A percentile compares a stretch with the other conserved stretches of the same genome.
phyloP scores from a whole-genome alignment of 2,888 invertebrate species.

The Biston stratarius region DNA sequence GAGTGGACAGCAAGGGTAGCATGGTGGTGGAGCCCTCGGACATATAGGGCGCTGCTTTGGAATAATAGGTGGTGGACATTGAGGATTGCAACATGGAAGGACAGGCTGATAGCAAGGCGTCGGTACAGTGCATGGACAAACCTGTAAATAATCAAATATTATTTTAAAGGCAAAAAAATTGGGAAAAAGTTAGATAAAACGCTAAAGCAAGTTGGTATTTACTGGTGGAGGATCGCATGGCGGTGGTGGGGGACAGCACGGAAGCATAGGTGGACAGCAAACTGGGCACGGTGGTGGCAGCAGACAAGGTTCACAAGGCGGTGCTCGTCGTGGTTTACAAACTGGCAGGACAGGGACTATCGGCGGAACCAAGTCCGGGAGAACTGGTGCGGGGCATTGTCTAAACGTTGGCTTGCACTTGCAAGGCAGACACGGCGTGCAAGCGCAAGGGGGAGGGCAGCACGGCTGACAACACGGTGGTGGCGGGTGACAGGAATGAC shows the following conservation, averaged over 20 bases:
- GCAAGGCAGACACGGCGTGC: constrained; percentile 79
- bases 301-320: constrained; percentile 60
- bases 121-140: constrained; percentile 74
- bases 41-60: constrained; percentile 81
- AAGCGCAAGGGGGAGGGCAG: constrained; percentile 63
- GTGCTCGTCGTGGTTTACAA: constrained; percentile 71
- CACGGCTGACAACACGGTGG: constrained; percentile 43
- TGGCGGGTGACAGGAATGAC: constrained; percentile 69
- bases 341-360: constrained; percentile 74
- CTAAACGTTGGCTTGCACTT: constrained; percentile 68
- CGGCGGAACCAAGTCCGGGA: constrained; percentile 75
- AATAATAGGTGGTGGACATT: constrained; percentile 83
- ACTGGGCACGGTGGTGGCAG: constrained; percentile 67
- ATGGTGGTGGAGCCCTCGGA: constrained; percentile 73
- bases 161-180: neutral
- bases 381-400: constrained; percentile 73
- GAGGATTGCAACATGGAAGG: constrained; percentile 78
- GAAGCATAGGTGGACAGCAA: constrained; percentile 75
- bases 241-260: constrained; percentile 77
- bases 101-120: constrained; percentile 77
- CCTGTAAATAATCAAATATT: constrained; percentile 50
- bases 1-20: constrained; percentile 81
- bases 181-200: neutral
- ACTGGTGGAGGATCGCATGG: constrained; percentile 79
- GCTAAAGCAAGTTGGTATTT: constrained; percentile 35